Evolutionary conservation across 1,140 invertebrate species (phyloP).

Genomic region (Drosophila asahinai): DNA sequence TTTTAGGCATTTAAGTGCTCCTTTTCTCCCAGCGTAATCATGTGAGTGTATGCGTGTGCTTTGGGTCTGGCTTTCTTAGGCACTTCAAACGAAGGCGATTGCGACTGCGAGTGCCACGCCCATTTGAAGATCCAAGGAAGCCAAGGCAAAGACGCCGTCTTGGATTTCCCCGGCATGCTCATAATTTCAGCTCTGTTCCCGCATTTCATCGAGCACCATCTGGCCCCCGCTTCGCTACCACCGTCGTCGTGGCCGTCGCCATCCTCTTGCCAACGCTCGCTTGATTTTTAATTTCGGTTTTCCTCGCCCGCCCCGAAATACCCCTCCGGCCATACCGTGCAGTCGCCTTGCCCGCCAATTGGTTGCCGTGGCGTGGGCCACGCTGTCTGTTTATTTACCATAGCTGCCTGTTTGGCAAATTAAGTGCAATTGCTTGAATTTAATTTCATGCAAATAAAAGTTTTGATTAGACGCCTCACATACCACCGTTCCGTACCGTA

Average conservation of each 20-base stretch:
- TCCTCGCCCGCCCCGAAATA: not conserved
- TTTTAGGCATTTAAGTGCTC: not conserved
- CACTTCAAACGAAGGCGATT: slow-evolving; percentile 69
- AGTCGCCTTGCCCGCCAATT: not conserved
- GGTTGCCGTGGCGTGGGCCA: slow-evolving; percentile 32
- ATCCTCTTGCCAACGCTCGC: slow-evolving; percentile 53
- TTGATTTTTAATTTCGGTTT: slow-evolving; percentile 78
- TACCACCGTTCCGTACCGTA: not conserved
- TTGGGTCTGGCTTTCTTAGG: slow-evolving; percentile 41
- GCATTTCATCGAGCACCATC: slow-evolving; percentile 26
- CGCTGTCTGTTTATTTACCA: slow-evolving; percentile 76
- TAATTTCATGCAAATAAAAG: slow-evolving; percentile 84
- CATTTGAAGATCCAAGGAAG: slow-evolving; percentile 31
- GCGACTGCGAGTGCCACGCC: slow-evolving; percentile 60
- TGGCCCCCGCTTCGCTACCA: not conserved
- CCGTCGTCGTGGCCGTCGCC: not conserved
- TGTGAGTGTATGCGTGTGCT: slow-evolving; percentile 27
- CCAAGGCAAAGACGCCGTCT: slow-evolving; percentile 36
- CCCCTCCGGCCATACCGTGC: not conserved
- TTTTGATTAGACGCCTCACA: slow-evolving; percentile 73
- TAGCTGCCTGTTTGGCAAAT: slow-evolving; percentile 78
- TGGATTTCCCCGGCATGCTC: slow-evolving; percentile 68
- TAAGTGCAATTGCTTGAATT: slow-evolving; percentile 84
- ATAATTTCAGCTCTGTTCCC: slow-evolving; percentile 65
- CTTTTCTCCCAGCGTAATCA: not conserved